Evolutionary conservation across 2,888 invertebrate species (phyloP).

Genomic region (Drosophila emarginata): DNA sequence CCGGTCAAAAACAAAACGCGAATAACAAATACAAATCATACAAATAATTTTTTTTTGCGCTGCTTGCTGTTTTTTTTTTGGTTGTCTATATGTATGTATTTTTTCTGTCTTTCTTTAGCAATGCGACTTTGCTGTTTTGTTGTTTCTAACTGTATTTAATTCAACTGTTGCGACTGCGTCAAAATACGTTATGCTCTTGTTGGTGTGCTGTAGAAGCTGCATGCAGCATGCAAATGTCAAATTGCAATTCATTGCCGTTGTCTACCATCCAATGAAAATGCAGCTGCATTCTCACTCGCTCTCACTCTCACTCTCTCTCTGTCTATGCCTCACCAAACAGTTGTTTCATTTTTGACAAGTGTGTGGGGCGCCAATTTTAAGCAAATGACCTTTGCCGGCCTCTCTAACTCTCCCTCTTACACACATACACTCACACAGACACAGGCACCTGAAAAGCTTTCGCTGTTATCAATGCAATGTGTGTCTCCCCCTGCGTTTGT

Average conservation of each 20-base stretch:
- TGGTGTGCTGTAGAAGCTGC: conserved; percentile 15
- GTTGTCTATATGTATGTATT: too few relatives aligned
- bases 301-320: neutral
- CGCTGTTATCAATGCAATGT: conserved; percentile 14
- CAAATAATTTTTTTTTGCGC: conserved; percentile 14
- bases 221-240: conserved; percentile 41
- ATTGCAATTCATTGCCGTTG: conserved; percentile 45
- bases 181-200: conserved; percentile 18
- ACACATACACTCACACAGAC: neutral
- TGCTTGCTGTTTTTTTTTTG: conserved; percentile 32
- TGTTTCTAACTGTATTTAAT: conserved; percentile 23
- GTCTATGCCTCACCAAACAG: neutral
- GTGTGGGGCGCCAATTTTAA: conserved; percentile 35
- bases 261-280: neutral
- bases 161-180: conserved; percentile 43
- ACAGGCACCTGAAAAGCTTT: conserved; percentile 31
- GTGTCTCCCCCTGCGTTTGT: too few relatives aligned
- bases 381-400: conserved; percentile 37
- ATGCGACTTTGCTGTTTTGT: conserved; percentile 1
- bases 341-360: conserved; percentile 28
- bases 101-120: neutral
- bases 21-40: conserved; percentile 14
- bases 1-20: conserved; percentile 3
- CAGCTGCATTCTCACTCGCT: conserved; percentile 11
- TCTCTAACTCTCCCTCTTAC: neutral